Evolutionary conservation across 2,888 invertebrate genomes (phyloP), one percentile per base, ranked within the genome.

Genomic region (Rhogogaster chlorosoma): DNA sequence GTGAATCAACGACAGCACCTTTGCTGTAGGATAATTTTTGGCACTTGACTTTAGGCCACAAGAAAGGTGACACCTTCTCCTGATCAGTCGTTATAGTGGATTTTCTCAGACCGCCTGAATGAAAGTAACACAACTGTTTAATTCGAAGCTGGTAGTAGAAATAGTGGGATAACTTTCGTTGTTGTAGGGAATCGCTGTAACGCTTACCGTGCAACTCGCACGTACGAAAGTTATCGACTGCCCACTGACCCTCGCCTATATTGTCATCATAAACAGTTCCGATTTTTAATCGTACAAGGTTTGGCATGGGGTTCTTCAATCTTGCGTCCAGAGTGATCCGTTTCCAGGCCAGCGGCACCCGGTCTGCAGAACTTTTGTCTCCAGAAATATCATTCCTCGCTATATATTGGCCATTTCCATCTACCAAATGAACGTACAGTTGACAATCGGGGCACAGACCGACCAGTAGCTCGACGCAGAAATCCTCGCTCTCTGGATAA

Each of bases 401-500:
- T 5, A 61, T 38, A 15, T 45, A 32, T 1, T 45, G n/a, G 0
- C 49, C 42, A 0, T 12, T 67, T 0, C 7, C 3, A 73, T 89
- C 83, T 6, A 85, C 3, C 15, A 89, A 71, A 7, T 42, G 7
- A 9, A 90, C n/a, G 3, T 86, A 26, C n/a, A 90, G 42, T 0
- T 83, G 12, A 45, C 91, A 91, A 6, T 87, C 53, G 7, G 77
- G 32, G 38, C 91, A 91, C 7, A 91, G 73, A 18, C 88, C 89
- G 18, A 91, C 82, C 0, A 87, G 29, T 85, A 91, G 86, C 84
- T 89, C 86, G 5, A 90, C 26, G 77, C 91, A 91, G 4, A 90
- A n/a, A 7, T 78, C 84, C 1, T 4, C 6, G n/a, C 32, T 32
- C 36, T n/a, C 12, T 9, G 78, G 5, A 64, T 67, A 1, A 12